Percentiles rank a stretch among this genome's conserved stretches.
phyloP scores from a whole-genome alignment of 2,797 vertebrate species.

The Thripadectes ignobilis region DNA sequence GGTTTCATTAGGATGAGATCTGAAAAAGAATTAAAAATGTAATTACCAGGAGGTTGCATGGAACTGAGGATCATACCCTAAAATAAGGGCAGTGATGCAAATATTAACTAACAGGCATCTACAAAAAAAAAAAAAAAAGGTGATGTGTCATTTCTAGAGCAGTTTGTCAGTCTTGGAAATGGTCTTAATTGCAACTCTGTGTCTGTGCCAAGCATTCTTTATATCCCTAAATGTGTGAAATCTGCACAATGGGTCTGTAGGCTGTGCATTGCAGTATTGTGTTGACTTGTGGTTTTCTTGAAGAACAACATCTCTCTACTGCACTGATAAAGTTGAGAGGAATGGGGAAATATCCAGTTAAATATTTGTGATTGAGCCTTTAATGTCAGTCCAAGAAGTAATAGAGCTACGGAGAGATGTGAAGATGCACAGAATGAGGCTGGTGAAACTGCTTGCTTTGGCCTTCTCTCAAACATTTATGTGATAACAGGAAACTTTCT shows the following conservation, averaged over 20 bases:
- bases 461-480: neutral
- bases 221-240: neutral
- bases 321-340: neutral
- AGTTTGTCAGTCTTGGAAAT: neutral
- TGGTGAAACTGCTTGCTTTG: constrained; percentile 17
- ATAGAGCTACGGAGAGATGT: neutral
- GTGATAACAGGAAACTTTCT: neutral
- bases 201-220: neutral
- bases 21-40: neutral
- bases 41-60: neutral
- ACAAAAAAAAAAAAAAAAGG: neutral
- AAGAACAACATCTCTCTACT: neutral
- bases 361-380: neutral
- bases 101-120: neutral
- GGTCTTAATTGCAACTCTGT: neutral
- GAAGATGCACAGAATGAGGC: neutral
- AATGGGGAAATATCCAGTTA: neutral
- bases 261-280: neutral
- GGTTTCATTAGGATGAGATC: neutral
- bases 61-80: neutral
- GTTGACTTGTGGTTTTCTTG: neutral
- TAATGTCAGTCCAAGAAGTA: constrained; percentile 16
- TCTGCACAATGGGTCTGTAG: neutral
- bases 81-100: neutral
- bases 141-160: neutral